Conservation (phyloP, 2,888 invertebrate species). For the Arctia plantaginis region DNA sequence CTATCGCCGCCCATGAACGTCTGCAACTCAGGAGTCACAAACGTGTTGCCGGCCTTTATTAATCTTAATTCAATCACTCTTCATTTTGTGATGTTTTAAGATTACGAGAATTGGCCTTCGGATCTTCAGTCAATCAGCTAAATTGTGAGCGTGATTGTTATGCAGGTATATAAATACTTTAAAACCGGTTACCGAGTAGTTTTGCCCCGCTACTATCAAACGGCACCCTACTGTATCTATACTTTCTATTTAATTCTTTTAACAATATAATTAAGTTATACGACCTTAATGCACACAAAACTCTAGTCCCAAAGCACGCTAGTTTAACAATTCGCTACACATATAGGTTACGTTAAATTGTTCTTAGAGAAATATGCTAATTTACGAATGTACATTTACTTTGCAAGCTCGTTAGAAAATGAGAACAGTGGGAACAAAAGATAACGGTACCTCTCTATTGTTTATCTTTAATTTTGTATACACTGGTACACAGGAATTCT, state of each 20-base stretch:
- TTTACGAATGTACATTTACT: slow-evolving; percentile 18
- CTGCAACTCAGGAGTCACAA: too few relatives aligned
- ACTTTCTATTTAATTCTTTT: slow-evolving; percentile 8
- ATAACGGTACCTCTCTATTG: slow-evolving; percentile 20
- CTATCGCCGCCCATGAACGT: too few relatives aligned
- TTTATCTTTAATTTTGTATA: slow-evolving; percentile 14
- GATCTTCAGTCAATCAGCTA: too few relatives aligned
- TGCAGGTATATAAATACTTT: background rate
- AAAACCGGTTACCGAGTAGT: background rate
- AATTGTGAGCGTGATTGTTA: too few relatives aligned
- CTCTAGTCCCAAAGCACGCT: slow-evolving; percentile 33
- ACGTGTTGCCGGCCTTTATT: too few relatives aligned
- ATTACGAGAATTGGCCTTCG: too few relatives aligned
- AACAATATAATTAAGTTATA: slow-evolving; percentile 13
- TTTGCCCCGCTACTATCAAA: background rate
- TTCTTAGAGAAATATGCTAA: slow-evolving; percentile 27
- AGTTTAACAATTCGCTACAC: slow-evolving; percentile 39
- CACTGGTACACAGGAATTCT: background rate
- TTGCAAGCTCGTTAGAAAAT: slow-evolving; percentile 19
- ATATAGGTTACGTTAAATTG: slow-evolving; percentile 41
- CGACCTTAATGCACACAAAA: slow-evolving; percentile 30
- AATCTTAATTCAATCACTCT: too few relatives aligned
- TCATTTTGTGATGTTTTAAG: too few relatives aligned
- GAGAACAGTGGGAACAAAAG: slow-evolving; percentile 13
- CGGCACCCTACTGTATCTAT: background rate